Conservation (phyloP, 2,113 vertebrate genomes). For the Bucco capensis region DNA sequence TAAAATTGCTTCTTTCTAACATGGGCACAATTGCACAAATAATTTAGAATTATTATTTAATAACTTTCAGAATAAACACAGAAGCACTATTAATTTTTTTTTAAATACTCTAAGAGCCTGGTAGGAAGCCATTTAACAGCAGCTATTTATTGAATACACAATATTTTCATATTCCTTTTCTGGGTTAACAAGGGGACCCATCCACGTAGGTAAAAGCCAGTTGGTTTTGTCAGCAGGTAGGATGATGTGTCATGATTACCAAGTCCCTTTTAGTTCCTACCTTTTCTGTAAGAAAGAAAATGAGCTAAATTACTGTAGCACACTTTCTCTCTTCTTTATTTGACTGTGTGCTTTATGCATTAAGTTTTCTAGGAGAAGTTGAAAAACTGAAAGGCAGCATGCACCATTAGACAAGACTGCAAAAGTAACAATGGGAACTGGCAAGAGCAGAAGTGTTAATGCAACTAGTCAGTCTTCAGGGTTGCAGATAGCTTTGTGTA, state of each 20-base stretch:
- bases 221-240: not conserved
- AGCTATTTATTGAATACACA: not conserved
- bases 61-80: not conserved
- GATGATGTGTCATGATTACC: not conserved
- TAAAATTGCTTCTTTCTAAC: not conserved
- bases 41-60: not conserved
- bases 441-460: not conserved
- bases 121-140: not conserved
- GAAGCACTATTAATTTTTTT: not conserved
- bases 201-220: not conserved
- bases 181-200: accelerated
- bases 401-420: not conserved
- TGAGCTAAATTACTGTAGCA: not conserved
- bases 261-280: not conserved
- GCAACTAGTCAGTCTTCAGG: not conserved
- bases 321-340: not conserved
- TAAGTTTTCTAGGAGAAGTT: not conserved
- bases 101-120: not conserved
- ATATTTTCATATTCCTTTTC: not conserved
- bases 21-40: not conserved
- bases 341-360: not conserved
- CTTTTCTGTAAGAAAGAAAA: not conserved
- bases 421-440: not conserved
- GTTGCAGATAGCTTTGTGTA: not conserved
- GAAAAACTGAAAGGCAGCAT: not conserved